A percentile compares a stretch with the other conserved stretches of the same genome.
phyloP scores from a whole-genome alignment of 53 echinoderm and acorn worm genomes.

The Arbacia lixula region DNA sequence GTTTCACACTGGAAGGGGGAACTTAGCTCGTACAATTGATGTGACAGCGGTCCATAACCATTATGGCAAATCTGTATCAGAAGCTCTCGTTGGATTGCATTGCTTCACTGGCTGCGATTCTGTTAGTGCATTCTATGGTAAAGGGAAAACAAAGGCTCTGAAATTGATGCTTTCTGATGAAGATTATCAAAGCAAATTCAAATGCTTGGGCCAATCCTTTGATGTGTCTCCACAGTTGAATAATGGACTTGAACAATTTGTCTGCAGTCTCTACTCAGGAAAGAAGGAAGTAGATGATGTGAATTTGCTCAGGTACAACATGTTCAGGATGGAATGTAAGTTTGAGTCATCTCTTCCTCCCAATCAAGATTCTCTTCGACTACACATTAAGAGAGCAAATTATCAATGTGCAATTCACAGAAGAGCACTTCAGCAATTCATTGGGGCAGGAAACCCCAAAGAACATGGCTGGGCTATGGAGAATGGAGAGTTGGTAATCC shows the following conservation, averaged over 20 bases:
- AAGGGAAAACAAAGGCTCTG: conserved; percentile 62
- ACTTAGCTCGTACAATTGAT: conserved; percentile 33
- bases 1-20: conserved; percentile 62
- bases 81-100: conserved; percentile 70
- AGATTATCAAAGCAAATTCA: background rate
- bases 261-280: conserved; percentile 54
- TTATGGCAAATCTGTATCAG: conserved; percentile 14
- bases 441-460: conserved; percentile 19
- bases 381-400: conserved; percentile 61
- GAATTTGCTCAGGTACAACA: conserved; percentile 15
- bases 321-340: conserved; percentile 58
- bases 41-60: background rate
- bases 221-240: conserved; percentile 7
- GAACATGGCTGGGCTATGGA: conserved; percentile 47
- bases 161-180: conserved; percentile 42
- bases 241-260: conserved; percentile 51
- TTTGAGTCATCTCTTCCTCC: conserved; percentile 57
- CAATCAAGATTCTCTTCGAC: conserved; percentile 58
- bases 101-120: conserved; percentile 76
- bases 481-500: conserved; percentile 33
- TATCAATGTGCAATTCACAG: conserved; percentile 74
- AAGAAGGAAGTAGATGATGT: conserved; percentile 36
- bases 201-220: conserved; percentile 41
- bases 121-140: conserved; percentile 72
- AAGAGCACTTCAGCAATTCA: conserved; percentile 21